Conservation (phyloP, 1,140 invertebrate genomes). For the Trichomalopsis sarcophagae region DNA sequence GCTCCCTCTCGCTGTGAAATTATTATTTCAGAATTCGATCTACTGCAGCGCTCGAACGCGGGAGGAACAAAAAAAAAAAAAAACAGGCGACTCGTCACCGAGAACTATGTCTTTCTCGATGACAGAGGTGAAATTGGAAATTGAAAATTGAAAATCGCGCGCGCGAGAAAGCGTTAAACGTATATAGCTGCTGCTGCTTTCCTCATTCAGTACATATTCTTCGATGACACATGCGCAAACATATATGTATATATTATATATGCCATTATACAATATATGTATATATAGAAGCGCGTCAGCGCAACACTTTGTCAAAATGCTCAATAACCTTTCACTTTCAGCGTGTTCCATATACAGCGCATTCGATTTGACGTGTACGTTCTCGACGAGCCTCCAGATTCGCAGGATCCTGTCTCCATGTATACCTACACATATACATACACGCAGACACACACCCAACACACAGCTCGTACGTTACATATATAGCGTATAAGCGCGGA, state of each 20-base stretch:
- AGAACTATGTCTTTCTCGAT: not conserved
- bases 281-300: not conserved
- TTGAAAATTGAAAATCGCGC: constrained; percentile 31
- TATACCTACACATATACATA: not conserved
- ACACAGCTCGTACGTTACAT: not conserved
- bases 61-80: not conserved
- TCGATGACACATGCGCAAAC: not conserved
- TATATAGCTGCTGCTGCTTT: not conserved
- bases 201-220: not conserved
- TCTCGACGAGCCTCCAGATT: not conserved
- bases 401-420: not conserved
- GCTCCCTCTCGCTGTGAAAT: too few species aligned
- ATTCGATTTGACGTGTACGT: constrained; percentile 24
- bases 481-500: not conserved
- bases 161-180: not conserved
- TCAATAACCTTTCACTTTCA: constrained; percentile 41
- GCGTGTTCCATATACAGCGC: not conserved
- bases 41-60: not conserved
- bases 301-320: constrained; percentile 39
- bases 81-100: not conserved
- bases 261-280: not conserved
- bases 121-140: constrained; percentile 22
- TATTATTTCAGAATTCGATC: too few species aligned
- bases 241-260: not conserved
- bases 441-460: not conserved